phyloP scores from a whole-genome alignment of 2,888 invertebrate species.

The Heteromyza rotundicornis region DNA sequence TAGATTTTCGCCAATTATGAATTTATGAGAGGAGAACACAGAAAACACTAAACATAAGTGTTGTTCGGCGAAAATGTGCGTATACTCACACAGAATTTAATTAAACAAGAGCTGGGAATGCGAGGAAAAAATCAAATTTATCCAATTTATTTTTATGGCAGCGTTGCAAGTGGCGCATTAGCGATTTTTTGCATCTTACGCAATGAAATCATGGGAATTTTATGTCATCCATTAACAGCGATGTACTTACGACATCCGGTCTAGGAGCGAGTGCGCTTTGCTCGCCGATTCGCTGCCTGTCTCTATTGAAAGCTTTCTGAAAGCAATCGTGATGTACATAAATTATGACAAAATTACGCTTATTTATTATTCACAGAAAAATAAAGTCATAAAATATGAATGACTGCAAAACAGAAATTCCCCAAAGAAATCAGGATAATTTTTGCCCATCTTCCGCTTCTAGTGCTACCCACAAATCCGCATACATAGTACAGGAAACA shows the following conservation, averaged over 20 bases:
- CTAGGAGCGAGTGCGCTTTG: background rate
- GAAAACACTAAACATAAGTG: no score
- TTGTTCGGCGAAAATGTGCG: no score
- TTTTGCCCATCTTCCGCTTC: slow-evolving; percentile 22
- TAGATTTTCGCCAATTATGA: no score
- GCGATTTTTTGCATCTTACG: no score
- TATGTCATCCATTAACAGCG: background rate
- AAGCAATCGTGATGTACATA: slow-evolving; percentile 16
- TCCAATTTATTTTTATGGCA: no score
- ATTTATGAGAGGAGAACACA: no score
- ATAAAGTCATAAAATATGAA: slow-evolving; percentile 25
- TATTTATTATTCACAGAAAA: slow-evolving; percentile 25
- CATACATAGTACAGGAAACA: background rate
- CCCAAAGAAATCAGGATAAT: slow-evolving; percentile 29
- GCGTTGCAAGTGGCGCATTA: no score
- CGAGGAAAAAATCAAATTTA: no score
- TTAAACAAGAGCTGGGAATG: no score
- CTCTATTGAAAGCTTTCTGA: background rate
- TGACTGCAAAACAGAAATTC: slow-evolving; percentile 16
- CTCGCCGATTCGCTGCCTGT: background rate
- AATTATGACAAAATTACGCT: slow-evolving; percentile 20
- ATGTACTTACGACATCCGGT: background rate
- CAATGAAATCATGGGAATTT: background rate
- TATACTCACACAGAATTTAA: no score
- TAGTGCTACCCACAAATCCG: background rate